Percentiles rank a stretch among this genome's conserved stretches.
Conservation (phyloP, 2,113 vertebrate genomes). For the Anser cygnoides region DNA sequence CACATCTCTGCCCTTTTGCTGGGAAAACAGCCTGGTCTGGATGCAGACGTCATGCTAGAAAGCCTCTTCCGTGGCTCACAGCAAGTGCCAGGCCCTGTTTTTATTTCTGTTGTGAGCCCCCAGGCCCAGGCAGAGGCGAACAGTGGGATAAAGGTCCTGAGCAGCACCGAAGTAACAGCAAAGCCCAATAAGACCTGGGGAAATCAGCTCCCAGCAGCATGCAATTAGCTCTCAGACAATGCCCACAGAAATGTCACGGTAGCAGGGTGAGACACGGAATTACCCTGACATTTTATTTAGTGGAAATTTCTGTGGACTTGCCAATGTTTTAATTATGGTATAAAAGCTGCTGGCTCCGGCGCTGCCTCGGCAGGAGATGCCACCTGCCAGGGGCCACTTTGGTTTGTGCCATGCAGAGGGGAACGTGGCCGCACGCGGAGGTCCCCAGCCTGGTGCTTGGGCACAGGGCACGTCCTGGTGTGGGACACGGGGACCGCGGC, state of each 20-base stretch:
- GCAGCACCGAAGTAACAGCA: not conserved
- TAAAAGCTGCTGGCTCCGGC: not conserved
- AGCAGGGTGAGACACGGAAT: not conserved
- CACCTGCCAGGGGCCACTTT: not conserved
- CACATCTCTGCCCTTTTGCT: not conserved
- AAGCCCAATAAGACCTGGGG: not conserved
- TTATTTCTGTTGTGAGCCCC: not conserved
- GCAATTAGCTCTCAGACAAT: not conserved
- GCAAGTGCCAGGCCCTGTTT: not conserved
- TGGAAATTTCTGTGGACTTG: not conserved
- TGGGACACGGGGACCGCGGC: not conserved
- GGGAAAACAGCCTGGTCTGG: not conserved
- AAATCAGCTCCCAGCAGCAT: not conserved
- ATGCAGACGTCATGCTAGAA: accelerated
- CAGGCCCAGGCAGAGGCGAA: not conserved
- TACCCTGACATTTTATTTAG: not conserved
- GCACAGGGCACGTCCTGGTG: accelerated
- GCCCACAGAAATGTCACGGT: not conserved
- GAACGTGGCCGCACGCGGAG: accelerated
- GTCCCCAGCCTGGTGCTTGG: too few species aligned
- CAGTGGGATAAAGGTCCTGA: not conserved
- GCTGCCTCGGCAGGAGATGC: accelerated
- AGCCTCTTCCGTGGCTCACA: not conserved
- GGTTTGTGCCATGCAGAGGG: accelerated
- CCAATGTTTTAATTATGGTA: not conserved